Evolutionary conservation across 2,888 invertebrate genomes (phyloP), one percentile per base, ranked within the genome.

Genomic region (Acleris holmiana): DNA sequence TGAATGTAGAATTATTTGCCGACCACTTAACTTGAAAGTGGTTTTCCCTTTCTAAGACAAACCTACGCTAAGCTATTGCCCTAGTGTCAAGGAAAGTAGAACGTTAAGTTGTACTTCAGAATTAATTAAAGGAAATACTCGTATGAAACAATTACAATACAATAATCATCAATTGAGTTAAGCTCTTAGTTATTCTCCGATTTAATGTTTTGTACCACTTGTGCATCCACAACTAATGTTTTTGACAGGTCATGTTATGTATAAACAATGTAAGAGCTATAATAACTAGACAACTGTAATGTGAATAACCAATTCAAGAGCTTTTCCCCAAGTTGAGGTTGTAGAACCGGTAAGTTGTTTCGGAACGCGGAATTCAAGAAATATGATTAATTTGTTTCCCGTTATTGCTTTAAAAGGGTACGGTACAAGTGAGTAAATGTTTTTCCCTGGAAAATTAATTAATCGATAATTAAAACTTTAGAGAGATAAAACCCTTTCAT

Each of bases 1-100:
- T 44, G 15, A n/a, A 7, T 15, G 44, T 17, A 15, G 17, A 17
- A 44, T 15, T 15, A 40, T 40, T 53, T 53, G 35, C 15, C 40
- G n/a, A 40, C 47, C 48, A 54, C 53, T 59, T 54, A 59, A 44
- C 44, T 55, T 35, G 65, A 65, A 54, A 65, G 60, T 55, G 8
- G 21, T 50, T 65, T 63, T 65, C 53, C 59, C 60, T 46, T 35
- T 35, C 35, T 35, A n/a, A 18, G 19, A 49, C 23, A 65, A 65
- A 57, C 13, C 18, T 13, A 29, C 29, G 19, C 46, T 55, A 10
- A 44, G 4, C 4, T 5, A 23, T 41, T 17, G 15, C 7, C 44
- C 19, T 18, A 17, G 17, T 7, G 35, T 35, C 35, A 35, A 35
- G 13, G 35, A 35, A 35, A 35, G 35, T 35, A 35, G 35, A 35